Evolutionary conservation across 1,140 invertebrate species (phyloP).

Genomic region (Anastrepha ludens): DNA sequence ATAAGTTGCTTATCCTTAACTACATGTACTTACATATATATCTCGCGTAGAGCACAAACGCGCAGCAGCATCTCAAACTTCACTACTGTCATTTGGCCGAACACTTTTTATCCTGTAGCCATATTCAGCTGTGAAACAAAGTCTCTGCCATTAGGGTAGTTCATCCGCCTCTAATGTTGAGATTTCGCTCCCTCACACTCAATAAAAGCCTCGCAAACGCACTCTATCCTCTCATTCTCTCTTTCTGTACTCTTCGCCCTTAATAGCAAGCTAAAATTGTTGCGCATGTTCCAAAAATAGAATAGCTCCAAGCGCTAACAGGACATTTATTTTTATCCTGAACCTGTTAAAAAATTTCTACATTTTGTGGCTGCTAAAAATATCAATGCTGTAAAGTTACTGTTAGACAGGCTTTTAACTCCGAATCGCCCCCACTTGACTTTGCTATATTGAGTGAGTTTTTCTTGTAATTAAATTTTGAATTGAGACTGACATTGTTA

Average conservation of each 20-base stretch:
- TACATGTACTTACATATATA: background rate
- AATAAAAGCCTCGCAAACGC: background rate
- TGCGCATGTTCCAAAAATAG: constrained; percentile 48
- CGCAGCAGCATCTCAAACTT: constrained; percentile 20
- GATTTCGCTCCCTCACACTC: background rate
- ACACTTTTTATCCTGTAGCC: background rate
- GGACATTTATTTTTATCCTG: background rate
- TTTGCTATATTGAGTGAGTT: background rate
- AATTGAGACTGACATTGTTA: too few species aligned
- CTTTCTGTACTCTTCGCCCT: background rate
- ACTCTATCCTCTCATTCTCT: background rate
- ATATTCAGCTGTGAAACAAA: background rate
- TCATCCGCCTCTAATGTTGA: background rate
- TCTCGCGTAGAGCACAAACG: background rate
- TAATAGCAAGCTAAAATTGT: background rate
- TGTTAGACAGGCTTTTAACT: background rate
- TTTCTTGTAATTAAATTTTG: too few species aligned
- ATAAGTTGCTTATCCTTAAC: too few species aligned
- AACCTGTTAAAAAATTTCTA: background rate
- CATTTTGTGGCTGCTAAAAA: background rate
- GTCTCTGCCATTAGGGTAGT: background rate
- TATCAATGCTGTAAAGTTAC: background rate
- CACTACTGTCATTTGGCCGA: background rate
- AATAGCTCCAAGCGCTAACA: background rate
- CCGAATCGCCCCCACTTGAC: background rate